Conservation (phyloP, 2,888 invertebrate genomes). For the Lepeophtheirus nordmannii region DNA sequence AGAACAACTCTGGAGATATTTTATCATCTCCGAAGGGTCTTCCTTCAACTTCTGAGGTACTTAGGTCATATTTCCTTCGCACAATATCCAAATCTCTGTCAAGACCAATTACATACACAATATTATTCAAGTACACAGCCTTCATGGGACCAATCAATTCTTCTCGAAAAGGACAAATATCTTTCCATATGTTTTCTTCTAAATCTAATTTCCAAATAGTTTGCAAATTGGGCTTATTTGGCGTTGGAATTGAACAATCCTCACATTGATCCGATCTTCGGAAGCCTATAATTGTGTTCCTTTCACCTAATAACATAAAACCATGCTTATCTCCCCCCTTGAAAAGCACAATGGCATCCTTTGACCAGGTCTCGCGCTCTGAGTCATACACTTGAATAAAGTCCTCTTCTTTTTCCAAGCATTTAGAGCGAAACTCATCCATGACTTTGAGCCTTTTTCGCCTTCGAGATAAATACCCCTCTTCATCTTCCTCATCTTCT, state of each 20-base stretch:
- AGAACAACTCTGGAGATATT: background rate
- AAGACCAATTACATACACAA: background rate
- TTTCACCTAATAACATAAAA: background rate
- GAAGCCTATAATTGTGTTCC: background rate
- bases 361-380: background rate
- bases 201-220: background rate
- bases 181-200: background rate
- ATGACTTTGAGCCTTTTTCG: background rate
- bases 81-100: background rate
- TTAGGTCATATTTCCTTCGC: constrained; percentile 2
- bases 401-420: background rate
- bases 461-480: background rate
- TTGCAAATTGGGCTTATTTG: background rate
- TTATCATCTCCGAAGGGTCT: background rate
- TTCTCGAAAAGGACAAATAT: background rate
- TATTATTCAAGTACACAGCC: background rate
- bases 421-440: background rate
- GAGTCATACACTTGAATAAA: background rate
- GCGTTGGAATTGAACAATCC: background rate
- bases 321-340: background rate
- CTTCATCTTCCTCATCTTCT: background rate
- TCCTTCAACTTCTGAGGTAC: constrained; percentile 1
- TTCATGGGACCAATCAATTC: background rate
- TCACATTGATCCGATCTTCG: background rate
- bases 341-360: background rate